These are phyloP conservation scores for Pleuronectes platessa DNA, from an alignment of 2,113 vertebrate species.

Conservation along the genomic window DNA sequence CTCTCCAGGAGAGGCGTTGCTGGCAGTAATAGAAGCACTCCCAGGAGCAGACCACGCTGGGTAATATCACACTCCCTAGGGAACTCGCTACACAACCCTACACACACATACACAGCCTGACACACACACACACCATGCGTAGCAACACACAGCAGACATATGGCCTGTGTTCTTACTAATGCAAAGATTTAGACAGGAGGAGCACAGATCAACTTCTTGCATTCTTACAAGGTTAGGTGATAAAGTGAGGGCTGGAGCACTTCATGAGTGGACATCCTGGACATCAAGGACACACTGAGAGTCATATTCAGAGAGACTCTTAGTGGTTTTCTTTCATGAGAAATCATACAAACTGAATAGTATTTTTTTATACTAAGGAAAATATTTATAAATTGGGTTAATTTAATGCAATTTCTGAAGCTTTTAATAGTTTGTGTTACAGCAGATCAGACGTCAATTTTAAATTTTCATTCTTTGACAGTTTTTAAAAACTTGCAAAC, in stretches of 20 bases:
- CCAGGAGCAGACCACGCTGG: constrained; percentile 75
- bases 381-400: background rate
- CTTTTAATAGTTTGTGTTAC: background rate
- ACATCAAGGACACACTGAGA: constrained; percentile 4
- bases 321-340: background rate
- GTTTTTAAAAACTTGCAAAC: background rate
- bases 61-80: constrained; percentile 80
- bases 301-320: background rate
- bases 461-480: background rate
- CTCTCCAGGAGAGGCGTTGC: constrained; percentile 79
- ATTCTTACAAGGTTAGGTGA: constrained; percentile 39
- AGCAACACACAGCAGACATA: constrained; percentile 47
- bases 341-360: background rate
- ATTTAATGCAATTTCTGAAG: background rate
- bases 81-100: constrained; percentile 66
- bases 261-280: background rate
- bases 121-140: background rate
- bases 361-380: background rate
- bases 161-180: constrained; percentile 63
- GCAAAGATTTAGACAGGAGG: constrained; percentile 44
- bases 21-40: constrained; percentile 81
- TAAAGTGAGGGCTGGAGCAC: background rate
- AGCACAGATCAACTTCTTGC: constrained; percentile 34
- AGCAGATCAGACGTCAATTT: background rate
- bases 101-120: constrained; percentile 21